These are phyloP conservation scores for Brachypteracias leptosomus DNA, from an alignment of 2,113 vertebrate genomes.

Conservation along the genomic window DNA sequence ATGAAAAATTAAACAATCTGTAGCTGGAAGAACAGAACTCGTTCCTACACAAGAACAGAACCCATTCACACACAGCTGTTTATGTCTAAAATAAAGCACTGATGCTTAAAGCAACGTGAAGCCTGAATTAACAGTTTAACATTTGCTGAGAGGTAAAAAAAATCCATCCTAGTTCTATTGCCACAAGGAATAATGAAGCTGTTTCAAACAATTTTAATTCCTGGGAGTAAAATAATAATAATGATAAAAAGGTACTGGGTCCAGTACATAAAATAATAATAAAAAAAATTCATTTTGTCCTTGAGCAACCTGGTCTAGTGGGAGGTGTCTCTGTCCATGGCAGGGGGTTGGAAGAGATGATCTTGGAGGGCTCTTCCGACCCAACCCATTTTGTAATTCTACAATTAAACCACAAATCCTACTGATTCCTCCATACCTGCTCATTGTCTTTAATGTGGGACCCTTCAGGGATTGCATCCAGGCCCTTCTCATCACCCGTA, in stretches of 20 bases:
- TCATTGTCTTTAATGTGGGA: conserved; percentile 97
- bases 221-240: not conserved
- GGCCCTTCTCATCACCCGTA: conserved; percentile 89
- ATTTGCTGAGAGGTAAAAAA: not conserved
- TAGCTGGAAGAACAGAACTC: not conserved
- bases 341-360: too few species aligned
- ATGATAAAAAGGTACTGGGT: too few species aligned
- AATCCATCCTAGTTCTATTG: not conserved
- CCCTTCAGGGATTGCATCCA: conserved; percentile 93
- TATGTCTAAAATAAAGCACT: not conserved
- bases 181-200: not conserved
- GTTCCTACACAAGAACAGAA: not conserved
- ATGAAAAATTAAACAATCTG: not conserved
- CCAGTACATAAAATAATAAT: too few species aligned
- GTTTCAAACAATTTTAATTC: not conserved
- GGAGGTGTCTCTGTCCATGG: not conserved
- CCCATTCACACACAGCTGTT: not conserved
- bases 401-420: not conserved
- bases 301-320: not conserved
- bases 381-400: not conserved
- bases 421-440: conserved; percentile 70
- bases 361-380: not conserved
- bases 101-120: not conserved
- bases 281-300: not conserved
- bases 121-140: not conserved